A percentile compares a stretch with the other conserved stretches of the same genome.
These are phyloP conservation scores for Bemisia tabaci DNA, from an alignment of 1,140 invertebrate species.

Conservation along the genomic window DNA sequence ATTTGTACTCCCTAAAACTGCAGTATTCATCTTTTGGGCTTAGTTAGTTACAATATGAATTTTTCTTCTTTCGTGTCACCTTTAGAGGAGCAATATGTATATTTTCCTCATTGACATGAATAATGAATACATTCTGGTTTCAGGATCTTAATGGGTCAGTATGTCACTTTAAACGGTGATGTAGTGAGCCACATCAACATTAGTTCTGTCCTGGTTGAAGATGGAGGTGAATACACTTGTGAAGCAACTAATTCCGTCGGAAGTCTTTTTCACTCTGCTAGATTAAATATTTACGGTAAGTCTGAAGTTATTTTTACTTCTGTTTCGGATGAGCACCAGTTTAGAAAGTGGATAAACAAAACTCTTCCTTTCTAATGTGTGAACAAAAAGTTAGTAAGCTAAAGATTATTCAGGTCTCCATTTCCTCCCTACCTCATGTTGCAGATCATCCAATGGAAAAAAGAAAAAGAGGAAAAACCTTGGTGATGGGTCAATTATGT, in stretches of 20 bases:
- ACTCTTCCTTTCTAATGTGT: not conserved
- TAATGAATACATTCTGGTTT: no score
- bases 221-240: conserved; percentile 62
- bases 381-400: not conserved
- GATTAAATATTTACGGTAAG: conserved; percentile 45
- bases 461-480: no score
- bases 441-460: no score
- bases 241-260: conserved; percentile 44
- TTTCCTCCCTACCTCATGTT: no score
- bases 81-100: no score
- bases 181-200: conserved; percentile 61
- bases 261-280: conserved; percentile 41
- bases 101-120: no score
- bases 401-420: no score
- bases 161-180: conserved; percentile 48
- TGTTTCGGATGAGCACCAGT: not conserved
- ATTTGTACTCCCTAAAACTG: not conserved
- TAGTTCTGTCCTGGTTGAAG: conserved; percentile 46
- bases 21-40: not conserved
- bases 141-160: conserved; percentile 47
- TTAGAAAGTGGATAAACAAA: no score
- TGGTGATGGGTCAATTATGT: no score
- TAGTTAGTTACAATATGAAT: not conserved
- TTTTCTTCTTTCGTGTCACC: no score
- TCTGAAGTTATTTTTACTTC: not conserved